phyloP scores from a whole-genome alignment of 2,113 vertebrate genomes.

The Anolis carolinensis region DNA sequence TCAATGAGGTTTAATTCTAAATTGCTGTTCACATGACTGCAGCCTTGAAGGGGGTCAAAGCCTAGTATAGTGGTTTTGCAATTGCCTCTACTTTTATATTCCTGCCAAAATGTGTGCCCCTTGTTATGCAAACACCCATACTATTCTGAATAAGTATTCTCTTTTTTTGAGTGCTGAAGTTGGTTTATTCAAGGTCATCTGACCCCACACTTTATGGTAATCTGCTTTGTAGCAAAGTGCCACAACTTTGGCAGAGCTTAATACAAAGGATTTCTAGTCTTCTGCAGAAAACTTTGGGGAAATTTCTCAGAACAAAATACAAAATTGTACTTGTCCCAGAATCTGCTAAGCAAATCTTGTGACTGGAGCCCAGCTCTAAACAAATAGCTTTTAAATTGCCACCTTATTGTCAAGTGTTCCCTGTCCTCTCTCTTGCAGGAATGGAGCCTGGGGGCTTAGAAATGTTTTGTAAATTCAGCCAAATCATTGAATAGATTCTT shows the following conservation, averaged over 20 bases:
- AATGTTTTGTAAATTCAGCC: slow-evolving; percentile 8
- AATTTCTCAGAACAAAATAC: slow-evolving; percentile 1
- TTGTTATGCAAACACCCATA: not conserved
- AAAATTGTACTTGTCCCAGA: slow-evolving; percentile 60
- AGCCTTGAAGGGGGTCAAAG: not conserved
- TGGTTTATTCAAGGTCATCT: slow-evolving; percentile 37
- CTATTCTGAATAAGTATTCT: not conserved
- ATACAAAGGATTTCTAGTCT: not conserved
- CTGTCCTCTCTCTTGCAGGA: not conserved
- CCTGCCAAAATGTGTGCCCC: not conserved
- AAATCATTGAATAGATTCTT: not conserved
- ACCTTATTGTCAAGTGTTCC: not conserved
- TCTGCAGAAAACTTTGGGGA: slow-evolving; percentile 30
- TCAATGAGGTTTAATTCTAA: not conserved
- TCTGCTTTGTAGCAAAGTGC: slow-evolving; percentile 39
- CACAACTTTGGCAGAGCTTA: slow-evolving; percentile 43
- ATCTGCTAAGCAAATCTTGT: slow-evolving; percentile 64
- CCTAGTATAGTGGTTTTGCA: not conserved
- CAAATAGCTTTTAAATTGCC: slow-evolving; percentile 63
- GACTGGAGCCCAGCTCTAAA: slow-evolving; percentile 50
- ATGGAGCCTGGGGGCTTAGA: not conserved
- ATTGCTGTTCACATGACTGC: not conserved
- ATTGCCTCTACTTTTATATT: not conserved
- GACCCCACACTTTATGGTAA: slow-evolving; percentile 25
- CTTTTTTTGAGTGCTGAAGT: not conserved